Conservation (phyloP, 2,888 invertebrate genomes). For the Sepioteuthis lessoniana region DNA sequence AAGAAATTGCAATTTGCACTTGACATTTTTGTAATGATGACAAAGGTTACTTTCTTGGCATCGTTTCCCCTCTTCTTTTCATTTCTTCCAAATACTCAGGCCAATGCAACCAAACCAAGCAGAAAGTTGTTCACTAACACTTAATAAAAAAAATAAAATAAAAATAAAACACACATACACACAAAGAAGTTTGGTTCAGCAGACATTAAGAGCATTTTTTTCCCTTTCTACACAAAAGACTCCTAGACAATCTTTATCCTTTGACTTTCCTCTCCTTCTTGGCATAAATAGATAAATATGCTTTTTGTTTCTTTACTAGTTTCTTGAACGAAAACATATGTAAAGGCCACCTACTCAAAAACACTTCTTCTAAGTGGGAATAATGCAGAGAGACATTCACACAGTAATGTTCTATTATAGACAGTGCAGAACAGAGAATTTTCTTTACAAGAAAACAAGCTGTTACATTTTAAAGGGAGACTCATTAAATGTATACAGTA, state of each 20-base stretch:
- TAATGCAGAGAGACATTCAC: neutral
- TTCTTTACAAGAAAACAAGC: neutral
- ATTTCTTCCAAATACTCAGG: neutral
- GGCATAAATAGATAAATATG: neutral
- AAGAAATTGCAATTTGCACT: neutral
- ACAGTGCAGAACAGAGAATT: neutral
- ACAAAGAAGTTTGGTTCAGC: neutral
- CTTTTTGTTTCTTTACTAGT: neutral
- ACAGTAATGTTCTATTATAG: neutral
- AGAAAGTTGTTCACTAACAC: neutral
- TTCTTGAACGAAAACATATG: neutral
- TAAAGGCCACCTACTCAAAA: constrained; percentile 1
- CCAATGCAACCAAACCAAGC: neutral
- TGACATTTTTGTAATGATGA: neutral
- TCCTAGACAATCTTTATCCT: neutral
- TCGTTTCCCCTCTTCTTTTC: neutral
- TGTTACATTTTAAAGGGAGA: neutral
- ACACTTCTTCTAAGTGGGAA: neutral
- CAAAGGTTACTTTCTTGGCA: neutral
- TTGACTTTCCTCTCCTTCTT: neutral
- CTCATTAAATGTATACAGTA: neutral
- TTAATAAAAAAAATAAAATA: neutral
- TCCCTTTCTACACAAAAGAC: neutral
- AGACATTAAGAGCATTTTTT: neutral
- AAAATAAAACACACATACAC: no score